A percentile compares a stretch with the other conserved stretches of the same genome.
These are phyloP conservation scores for Eublepharis macularius DNA, from an alignment of 2,113 vertebrate genomes.

Conservation along the genomic window DNA sequence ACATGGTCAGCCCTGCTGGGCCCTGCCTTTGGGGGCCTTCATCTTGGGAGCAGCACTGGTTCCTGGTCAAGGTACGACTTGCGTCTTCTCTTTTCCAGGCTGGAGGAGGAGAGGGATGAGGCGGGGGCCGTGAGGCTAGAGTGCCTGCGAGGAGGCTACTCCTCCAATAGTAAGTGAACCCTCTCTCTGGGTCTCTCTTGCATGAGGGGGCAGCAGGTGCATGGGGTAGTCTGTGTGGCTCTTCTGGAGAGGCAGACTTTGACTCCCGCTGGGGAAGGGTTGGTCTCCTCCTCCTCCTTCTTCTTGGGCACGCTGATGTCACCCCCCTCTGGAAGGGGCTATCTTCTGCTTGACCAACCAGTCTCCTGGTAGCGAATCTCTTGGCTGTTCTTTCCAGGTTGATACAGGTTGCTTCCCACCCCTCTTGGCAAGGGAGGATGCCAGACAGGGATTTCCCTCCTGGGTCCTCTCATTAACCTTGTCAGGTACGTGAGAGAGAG, in stretches of 20 bases:
- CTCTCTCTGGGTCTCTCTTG: slow-evolving; percentile 37
- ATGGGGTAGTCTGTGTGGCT: not conserved
- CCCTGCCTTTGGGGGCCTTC: too few species aligned
- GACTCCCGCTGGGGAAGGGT: too few species aligned
- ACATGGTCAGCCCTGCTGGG: not conserved
- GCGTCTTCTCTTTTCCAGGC: slow-evolving; percentile 71
- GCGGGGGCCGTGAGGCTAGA: slow-evolving; percentile 75
- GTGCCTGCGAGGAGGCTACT: slow-evolving; percentile 75
- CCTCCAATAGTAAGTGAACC: slow-evolving; percentile 76
- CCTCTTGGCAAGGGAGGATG: too few species aligned
- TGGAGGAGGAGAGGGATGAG: slow-evolving; percentile 73
- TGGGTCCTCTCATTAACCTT: too few species aligned
- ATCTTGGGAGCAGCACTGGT: slow-evolving; percentile 25
- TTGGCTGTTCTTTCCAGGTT: too few species aligned
- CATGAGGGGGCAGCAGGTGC: slow-evolving; percentile 30
- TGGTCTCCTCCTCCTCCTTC: too few species aligned
- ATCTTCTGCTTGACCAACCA: too few species aligned
- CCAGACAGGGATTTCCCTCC: too few species aligned
- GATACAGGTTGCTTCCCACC: too few species aligned
- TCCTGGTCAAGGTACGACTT: slow-evolving; percentile 65
- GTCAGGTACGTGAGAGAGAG: too few species aligned
- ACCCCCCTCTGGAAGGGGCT: too few species aligned
- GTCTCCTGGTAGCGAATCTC: too few species aligned
- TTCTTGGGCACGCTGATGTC: not conserved
- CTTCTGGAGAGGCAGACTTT: not conserved